Percentiles rank a stretch among this genome's conserved stretches.
phyloP scores from a whole-genome alignment of 2,888 invertebrate species.

The Ptycholaimellus sp. region DNA sequence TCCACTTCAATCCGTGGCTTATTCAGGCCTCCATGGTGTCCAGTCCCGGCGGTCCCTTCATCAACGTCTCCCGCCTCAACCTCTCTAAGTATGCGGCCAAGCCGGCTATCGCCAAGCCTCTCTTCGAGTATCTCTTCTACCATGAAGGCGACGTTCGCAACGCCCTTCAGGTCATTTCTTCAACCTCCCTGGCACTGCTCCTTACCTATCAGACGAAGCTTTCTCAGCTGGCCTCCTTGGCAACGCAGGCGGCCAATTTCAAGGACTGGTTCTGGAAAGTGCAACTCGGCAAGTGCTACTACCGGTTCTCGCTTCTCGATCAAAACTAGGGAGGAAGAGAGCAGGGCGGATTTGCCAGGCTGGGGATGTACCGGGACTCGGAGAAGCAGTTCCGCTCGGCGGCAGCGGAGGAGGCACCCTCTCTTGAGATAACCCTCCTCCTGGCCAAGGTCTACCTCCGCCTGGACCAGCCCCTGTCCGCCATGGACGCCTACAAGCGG shows the following conservation, averaged over 20 bases:
- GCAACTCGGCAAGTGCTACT: slow-evolving; percentile 68
- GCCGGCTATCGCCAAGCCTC: slow-evolving; percentile 49
- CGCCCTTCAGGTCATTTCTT: neutral
- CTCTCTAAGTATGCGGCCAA: slow-evolving; percentile 53
- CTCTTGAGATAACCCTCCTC: neutral
- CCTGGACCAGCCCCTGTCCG: slow-evolving; percentile 69
- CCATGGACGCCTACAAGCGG: slow-evolving; percentile 57
- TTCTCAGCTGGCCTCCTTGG: slow-evolving; percentile 59
- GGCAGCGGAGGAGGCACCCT: slow-evolving; percentile 4
- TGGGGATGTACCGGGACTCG: slow-evolving; percentile 67
- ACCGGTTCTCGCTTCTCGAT: slow-evolving; percentile 23
- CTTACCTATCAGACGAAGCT: slow-evolving; percentile 35
- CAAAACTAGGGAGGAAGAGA: neutral
- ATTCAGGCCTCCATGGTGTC: slow-evolving; percentile 50
- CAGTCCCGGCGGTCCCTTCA: slow-evolving; percentile 54
- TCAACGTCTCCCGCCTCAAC: slow-evolving; percentile 67
- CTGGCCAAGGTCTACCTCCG: slow-evolving; percentile 46
- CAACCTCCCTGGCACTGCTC: neutral
- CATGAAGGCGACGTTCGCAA: slow-evolving; percentile 55
- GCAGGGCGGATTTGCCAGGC: slow-evolving; percentile 29
- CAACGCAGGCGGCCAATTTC: slow-evolving; percentile 44
- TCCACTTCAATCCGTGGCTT: neutral
- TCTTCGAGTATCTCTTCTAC: slow-evolving; percentile 88
- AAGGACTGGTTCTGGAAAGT: slow-evolving; percentile 88
- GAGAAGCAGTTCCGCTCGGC: slow-evolving; percentile 69